A percentile compares a stretch with the other conserved stretches of the same genome.
Conservation (phyloP, 2,113 vertebrate species). For the Monopterus albus region DNA sequence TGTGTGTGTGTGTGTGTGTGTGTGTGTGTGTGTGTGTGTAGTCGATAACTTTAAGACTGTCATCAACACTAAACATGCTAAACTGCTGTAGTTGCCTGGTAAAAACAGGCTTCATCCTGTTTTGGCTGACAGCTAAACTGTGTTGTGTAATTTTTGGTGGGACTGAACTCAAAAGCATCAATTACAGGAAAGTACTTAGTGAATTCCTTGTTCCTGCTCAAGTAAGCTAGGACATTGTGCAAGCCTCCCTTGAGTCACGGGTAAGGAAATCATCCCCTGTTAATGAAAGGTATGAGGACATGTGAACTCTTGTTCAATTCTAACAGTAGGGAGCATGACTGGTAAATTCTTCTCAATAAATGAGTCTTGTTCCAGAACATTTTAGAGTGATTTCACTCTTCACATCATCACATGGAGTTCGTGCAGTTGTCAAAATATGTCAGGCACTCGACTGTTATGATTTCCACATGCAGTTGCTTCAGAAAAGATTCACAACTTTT, state of each 20-base stretch:
- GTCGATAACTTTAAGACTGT: too few relatives aligned
- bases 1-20: too few relatives aligned
- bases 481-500: too few relatives aligned
- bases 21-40: too few relatives aligned
- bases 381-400: too few relatives aligned
- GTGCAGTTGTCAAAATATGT: too few relatives aligned
- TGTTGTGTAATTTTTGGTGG: neutral
- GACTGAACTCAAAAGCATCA: neutral
- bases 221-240: neutral
- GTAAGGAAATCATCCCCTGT: neutral
- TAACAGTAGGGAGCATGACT: neutral
- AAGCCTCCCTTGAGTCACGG: neutral
- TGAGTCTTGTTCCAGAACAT: too few relatives aligned
- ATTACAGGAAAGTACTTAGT: constrained; percentile 8
- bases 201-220: constrained; percentile 3
- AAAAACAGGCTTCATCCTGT: constrained; percentile 7
- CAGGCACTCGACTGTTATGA: too few relatives aligned
- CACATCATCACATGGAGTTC: too few relatives aligned
- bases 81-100: neutral
- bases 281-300: neutral
- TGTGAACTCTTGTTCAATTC: neutral
- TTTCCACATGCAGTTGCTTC: too few relatives aligned
- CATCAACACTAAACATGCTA: neutral
- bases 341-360: too few relatives aligned
- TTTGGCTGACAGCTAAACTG: neutral